Evolutionary conservation across 2,797 vertebrate species (phyloP).

Genomic region (Pangasius larnaudii): DNA sequence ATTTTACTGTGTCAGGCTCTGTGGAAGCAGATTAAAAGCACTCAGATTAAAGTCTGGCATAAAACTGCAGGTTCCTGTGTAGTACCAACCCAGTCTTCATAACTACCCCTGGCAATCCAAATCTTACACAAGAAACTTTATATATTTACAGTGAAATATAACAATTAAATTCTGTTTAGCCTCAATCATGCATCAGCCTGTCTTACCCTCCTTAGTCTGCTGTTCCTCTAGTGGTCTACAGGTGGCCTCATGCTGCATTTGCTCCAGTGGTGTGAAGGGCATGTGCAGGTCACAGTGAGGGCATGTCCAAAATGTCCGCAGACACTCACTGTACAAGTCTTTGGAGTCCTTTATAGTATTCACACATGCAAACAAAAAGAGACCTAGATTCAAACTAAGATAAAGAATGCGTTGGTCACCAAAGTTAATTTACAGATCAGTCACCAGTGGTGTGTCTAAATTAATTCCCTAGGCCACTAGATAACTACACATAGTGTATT

Average conservation of each 20-base stretch:
- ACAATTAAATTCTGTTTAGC: not conserved
- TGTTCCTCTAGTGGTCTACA: conserved; percentile 72
- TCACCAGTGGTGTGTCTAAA: not conserved
- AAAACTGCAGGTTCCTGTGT: not conserved
- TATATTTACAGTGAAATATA: not conserved
- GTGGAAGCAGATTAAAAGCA: conserved; percentile 41
- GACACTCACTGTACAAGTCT: conserved; percentile 89
- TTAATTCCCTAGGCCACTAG: not conserved
- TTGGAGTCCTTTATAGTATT: conserved; percentile 73
- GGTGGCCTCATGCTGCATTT: conserved; percentile 82
- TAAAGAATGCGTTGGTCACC: not conserved
- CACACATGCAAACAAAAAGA: not conserved
- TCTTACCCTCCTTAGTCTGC: conserved; percentile 67
- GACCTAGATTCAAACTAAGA: not conserved
- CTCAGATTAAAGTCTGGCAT: not conserved
- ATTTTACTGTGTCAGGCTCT: conserved; percentile 56
- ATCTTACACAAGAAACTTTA: not conserved
- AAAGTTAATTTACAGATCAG: not conserved
- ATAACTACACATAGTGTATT: not conserved
- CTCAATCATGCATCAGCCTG: not conserved
- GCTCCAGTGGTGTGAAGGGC: conserved; percentile 90
- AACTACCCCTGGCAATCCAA: not conserved
- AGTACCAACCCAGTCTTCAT: not conserved
- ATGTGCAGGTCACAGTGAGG: conserved; percentile 85
- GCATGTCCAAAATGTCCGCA: conserved; percentile 92